Percentiles rank a stretch among this genome's conserved stretches.
These are phyloP conservation scores for Megaceryle maxima DNA, from an alignment of 2,113 vertebrate genomes.

Conservation along the genomic window DNA sequence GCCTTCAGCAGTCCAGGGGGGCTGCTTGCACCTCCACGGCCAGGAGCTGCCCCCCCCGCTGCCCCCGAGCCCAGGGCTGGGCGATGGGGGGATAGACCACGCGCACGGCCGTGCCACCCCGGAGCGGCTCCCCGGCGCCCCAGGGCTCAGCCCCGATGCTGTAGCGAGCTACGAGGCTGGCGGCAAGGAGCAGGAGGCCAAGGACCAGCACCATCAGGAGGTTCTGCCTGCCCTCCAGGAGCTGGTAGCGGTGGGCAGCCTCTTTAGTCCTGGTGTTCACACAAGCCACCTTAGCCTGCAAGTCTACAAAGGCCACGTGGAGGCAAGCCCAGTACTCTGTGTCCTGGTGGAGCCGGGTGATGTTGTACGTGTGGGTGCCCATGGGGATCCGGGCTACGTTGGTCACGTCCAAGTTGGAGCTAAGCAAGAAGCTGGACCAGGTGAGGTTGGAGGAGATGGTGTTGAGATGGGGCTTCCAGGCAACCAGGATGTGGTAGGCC, in stretches of 20 bases:
- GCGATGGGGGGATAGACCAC: constrained; percentile 69
- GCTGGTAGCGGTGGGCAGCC: constrained; percentile 55
- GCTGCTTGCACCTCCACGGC: constrained; percentile 51
- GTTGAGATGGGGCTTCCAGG: constrained; percentile 84
- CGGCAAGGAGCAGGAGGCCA: constrained; percentile 78
- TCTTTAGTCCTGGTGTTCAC: constrained; percentile 82
- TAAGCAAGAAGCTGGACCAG: constrained; percentile 78
- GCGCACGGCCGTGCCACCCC: neutral
- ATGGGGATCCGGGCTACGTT: constrained; percentile 82
- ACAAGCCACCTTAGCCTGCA: constrained; percentile 72
- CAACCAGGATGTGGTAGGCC: constrained; percentile 81
- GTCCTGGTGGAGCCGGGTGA: constrained; percentile 87
- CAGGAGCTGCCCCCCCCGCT: constrained; percentile 27
- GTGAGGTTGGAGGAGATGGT: constrained; percentile 85
- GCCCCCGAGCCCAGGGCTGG: constrained; percentile 67
- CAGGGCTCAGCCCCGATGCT: neutral
- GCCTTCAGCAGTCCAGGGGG: constrained; percentile 54
- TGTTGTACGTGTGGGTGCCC: constrained; percentile 88
- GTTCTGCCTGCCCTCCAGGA: constrained; percentile 58
- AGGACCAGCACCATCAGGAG: constrained; percentile 71
- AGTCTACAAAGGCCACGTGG: constrained; percentile 75
- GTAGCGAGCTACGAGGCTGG: constrained; percentile 11
- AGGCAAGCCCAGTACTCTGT: constrained; percentile 91
- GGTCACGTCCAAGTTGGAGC: constrained; percentile 39
- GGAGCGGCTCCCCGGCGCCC: neutral